Percentiles rank a stretch among this genome's conserved stretches.
These are phyloP conservation scores for Sebastes goodei DNA, from an alignment of 2,797 vertebrate genomes.

Conservation along the genomic window DNA sequence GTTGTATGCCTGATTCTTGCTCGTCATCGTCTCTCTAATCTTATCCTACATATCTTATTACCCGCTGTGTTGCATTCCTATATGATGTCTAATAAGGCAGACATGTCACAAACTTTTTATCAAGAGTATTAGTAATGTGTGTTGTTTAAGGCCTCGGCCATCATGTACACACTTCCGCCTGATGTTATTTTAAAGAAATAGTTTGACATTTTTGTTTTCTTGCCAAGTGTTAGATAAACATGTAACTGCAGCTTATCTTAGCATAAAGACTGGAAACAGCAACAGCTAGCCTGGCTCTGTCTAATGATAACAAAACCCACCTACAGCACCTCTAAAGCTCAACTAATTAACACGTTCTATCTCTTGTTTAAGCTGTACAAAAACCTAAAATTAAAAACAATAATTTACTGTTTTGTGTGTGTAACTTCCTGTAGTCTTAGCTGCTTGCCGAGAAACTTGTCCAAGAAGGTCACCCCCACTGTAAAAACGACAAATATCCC, in stretches of 20 bases:
- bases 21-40: not conserved
- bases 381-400: not conserved
- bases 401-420: no score
- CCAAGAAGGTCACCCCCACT: not conserved
- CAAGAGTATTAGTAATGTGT: not conserved
- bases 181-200: not conserved
- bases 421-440: no score
- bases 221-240: not conserved
- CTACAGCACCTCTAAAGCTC: not conserved
- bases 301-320: not conserved
- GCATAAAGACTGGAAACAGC: not conserved
- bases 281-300: not conserved
- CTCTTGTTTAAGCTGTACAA: not conserved
- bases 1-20: not conserved
- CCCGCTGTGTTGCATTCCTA: slow-evolving; percentile 26
- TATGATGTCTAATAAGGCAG: slow-evolving; percentile 20
- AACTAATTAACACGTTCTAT: not conserved
- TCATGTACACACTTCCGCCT: not conserved
- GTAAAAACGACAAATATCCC: not conserved
- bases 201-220: not conserved
- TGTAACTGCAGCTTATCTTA: not conserved
- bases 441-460: not conserved
- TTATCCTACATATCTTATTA: slow-evolving; percentile 13
- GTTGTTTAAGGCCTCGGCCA: not conserved
- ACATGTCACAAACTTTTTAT: slow-evolving; percentile 10